Base-by-base conservation (phyloP, 1,140 invertebrate genomes). In the Drosophila ironensis region DNA sequence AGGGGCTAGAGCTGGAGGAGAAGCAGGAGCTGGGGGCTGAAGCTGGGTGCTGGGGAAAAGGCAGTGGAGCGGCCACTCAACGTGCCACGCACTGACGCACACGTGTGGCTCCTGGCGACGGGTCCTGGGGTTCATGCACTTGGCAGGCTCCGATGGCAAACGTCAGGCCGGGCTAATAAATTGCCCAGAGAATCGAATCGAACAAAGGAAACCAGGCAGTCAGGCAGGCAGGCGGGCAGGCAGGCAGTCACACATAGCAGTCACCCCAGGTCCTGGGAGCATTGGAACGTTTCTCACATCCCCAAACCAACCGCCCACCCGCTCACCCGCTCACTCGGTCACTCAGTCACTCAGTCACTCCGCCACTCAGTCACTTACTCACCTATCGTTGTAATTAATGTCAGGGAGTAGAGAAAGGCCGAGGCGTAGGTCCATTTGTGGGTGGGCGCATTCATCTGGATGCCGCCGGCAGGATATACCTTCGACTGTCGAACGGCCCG, bases 371-470 rank as follows among this genome's bases (percentile, higher is more conserved):
- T 11, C 11, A 33, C 5, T 12, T 14, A 37, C 33, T 94, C 91
- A 98, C 97, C 97, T 76, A 98, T 98, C 42, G 97, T 99, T 2
- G 97, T 98, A 68, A 98, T 98, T 38, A 98, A 94, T 19, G 98
- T 99, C 38, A 99, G 92, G 11, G 97, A 98, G 90, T 99, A 99
- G 9, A 99, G 93, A 90, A 98, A 96, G 68, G 96, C 96, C 25
- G 95, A 95, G 41, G 96, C 95, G 89, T 98, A 97, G 28, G 95
- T 96, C 96, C 96, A 99, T 72, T 95, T 94, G 84, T 95, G 93
- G 33, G 89, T 71, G 53, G 88, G 86, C 92, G 91, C 57, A 92
- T 92, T 60, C 91, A 91, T 64, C 90, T 90, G 50, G 72, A 89
- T 28, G 53, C 82, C 82, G 40, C 86, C 81, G 11, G 72, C 72